Evolutionary conservation across 2,797 vertebrate genomes (phyloP), one percentile per base, ranked within the genome.

Genomic region (Chromobotia macracanthus): DNA sequence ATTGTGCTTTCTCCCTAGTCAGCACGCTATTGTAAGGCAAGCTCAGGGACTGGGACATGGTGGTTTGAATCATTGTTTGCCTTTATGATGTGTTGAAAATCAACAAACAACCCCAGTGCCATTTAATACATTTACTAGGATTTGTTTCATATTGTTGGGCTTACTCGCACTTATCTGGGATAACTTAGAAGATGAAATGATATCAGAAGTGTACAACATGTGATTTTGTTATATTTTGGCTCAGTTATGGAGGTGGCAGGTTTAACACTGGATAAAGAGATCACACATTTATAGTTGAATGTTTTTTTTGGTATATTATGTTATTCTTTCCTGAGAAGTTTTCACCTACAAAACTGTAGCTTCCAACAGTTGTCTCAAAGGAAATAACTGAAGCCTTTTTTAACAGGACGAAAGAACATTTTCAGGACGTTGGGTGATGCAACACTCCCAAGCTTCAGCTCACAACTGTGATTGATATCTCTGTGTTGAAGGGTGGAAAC

Each of bases 1-100:
- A 86, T 88, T 91, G 82, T 83, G 79, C 78, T 81, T 88, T 80
- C 82, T 91, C 86, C 53, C 84, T 87, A 89, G 91, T 91, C 91
- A 90, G 91, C 87, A 88, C 70, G 72, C 83, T 80, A 86, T 90
- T 89, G 88, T 89, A 86, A 84, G 87, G 80, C 72, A 84, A 86
- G 89, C 85, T 87, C 69, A 48, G 82, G 82, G 77, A 87, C 83
- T 80, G 85, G 84, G 84, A 90, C 81, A 86, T 87, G 88, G 86
- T 85, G 86, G 82, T 88, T 88, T 71, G 51, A 86, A 83, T 87
- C 82, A 83, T 84, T 86, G 85, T 89, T 91, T 89, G 86, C 86
- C 89, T 88, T 86, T 83, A 80, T 88, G 82, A 90, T 88, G 78
- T 63, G 80, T 83, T 86, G 87, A 86, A 88, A 79, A 87, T 83